phyloP scores from a whole-genome alignment of 2,888 invertebrate genomes.

The Plusia festucae region DNA sequence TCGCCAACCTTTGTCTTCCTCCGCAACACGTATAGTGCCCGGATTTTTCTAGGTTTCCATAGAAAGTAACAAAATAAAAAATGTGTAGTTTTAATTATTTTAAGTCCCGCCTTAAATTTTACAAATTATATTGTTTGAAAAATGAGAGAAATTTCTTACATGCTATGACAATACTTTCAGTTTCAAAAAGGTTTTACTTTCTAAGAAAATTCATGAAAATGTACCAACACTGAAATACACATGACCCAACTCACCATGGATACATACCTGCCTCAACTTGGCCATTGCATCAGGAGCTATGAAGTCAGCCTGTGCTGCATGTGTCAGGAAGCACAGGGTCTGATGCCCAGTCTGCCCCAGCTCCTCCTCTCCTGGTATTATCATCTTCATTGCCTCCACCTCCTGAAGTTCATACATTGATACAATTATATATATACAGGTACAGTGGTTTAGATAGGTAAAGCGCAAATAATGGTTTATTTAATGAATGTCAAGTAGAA shows the following conservation, averaged over 20 bases:
- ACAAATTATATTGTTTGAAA: no score
- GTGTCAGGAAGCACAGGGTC: conserved; percentile 97
- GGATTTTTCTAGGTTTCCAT: conserved; percentile 91
- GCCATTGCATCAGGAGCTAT: conserved; percentile 99
- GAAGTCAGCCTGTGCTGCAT: conserved; percentile 97
- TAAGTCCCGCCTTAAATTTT: no score
- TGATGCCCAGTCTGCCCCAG: conserved; percentile 96
- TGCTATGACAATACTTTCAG: not conserved
- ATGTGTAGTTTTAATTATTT: no score
- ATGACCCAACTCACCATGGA: not conserved
- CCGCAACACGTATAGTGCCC: conserved; percentile 95
- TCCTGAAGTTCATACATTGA: conserved; percentile 90
- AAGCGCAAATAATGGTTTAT: no score
- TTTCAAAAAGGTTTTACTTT: no score
- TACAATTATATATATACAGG: no score
- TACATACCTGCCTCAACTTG: conserved; percentile 94
- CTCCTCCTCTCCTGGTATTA: conserved; percentile 97
- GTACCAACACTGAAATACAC: not conserved
- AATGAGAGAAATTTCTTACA: no score
- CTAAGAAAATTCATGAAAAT: no score
- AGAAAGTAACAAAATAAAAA: not conserved
- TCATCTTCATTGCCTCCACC: conserved; percentile 96
- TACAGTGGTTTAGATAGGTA: no score
- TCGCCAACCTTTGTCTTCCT: conserved; percentile 96
- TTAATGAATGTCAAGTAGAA: no score